These are phyloP conservation scores for Castor canadensis DNA, from an alignment of 2,113 vertebrate species.

Conservation along the genomic window DNA sequence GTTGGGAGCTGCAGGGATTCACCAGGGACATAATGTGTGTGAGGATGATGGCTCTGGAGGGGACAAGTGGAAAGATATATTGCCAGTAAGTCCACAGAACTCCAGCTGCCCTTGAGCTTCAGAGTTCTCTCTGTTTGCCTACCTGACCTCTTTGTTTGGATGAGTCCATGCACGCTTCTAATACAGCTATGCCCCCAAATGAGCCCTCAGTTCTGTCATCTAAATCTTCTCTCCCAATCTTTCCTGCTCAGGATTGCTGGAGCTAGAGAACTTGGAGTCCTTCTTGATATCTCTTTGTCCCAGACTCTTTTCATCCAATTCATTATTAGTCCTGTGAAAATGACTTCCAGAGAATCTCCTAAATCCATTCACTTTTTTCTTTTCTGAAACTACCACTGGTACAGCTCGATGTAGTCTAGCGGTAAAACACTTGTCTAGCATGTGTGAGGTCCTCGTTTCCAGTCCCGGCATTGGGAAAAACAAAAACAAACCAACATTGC, in stretches of 20 bases:
- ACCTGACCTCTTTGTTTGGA: not conserved
- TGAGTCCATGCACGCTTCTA: not conserved
- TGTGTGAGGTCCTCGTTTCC: too few relatives aligned
- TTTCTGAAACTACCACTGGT: not conserved
- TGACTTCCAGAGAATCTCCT: not conserved
- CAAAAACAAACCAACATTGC: too few relatives aligned
- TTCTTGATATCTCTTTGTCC: not conserved
- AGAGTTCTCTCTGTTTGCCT: too few relatives aligned
- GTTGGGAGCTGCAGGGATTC: not conserved
- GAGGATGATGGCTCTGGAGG: not conserved
- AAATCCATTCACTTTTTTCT: not conserved
- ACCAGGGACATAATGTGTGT: fast-evolving
- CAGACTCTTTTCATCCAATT: not conserved
- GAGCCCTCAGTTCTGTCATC: not conserved
- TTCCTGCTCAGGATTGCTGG: fast-evolving
- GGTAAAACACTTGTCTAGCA: too few relatives aligned
- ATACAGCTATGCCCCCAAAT: not conserved
- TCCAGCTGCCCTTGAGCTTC: not conserved
- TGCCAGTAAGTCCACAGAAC: not conserved
- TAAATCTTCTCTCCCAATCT: not conserved
- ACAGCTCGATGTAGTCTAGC: too few relatives aligned
- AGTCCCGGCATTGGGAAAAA: too few relatives aligned
- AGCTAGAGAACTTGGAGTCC: not conserved
- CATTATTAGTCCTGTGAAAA: not conserved
- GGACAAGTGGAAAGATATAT: not conserved